Conservation (phyloP, 2,888 invertebrate species). For the Euzetes globulus region DNA sequence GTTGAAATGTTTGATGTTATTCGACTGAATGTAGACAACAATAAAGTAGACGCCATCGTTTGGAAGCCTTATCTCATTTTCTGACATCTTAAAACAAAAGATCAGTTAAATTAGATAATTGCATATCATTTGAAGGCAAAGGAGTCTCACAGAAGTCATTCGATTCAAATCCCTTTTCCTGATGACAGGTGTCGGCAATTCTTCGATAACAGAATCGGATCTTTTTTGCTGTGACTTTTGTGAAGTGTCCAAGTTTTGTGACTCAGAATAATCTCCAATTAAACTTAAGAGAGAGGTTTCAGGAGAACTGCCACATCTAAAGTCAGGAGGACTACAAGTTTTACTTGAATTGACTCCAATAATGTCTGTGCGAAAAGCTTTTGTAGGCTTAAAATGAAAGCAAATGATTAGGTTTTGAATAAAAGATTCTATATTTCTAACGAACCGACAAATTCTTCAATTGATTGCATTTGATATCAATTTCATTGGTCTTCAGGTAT, state of each 20-base stretch:
- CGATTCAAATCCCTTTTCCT: background rate
- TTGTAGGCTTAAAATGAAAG: background rate
- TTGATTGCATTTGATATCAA: constrained; percentile 32
- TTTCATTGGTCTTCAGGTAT: constrained; percentile 36
- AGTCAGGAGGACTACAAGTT: background rate
- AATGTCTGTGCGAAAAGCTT: background rate
- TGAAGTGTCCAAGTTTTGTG: background rate
- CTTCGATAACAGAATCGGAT: background rate
- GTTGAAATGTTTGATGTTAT: constrained; percentile 35
- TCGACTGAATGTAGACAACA: constrained; percentile 50
- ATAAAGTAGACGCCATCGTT: constrained; percentile 67
- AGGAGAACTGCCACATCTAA: constrained; percentile 1
- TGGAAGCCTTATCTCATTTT: constrained; percentile 47
- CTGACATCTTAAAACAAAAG: background rate
- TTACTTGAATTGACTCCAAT: background rate
- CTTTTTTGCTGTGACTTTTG: background rate
- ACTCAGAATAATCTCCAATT: background rate
- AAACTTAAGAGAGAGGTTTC: background rate
- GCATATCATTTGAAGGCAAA: background rate
- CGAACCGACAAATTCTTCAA: constrained; percentile 29
- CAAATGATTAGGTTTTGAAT: background rate
- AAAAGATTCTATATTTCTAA: background rate
- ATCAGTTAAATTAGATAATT: background rate
- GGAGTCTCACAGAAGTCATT: background rate
- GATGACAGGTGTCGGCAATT: constrained; percentile 14